Evolutionary conservation across 2,797 vertebrate genomes (phyloP), one percentile per base, ranked within the genome.

Genomic region (Melanotaenia maccullochi): DNA sequence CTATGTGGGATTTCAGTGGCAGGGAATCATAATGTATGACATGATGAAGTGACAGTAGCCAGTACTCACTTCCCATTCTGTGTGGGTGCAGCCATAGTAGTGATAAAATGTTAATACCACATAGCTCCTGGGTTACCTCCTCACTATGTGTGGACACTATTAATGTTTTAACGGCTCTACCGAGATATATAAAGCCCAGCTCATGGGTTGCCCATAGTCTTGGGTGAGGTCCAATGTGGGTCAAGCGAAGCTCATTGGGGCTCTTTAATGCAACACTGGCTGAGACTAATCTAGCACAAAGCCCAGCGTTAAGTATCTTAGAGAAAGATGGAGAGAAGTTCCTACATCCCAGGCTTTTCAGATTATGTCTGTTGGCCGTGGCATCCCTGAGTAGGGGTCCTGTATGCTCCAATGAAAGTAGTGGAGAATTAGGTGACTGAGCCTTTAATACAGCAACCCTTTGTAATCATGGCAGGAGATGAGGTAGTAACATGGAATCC

Each of bases 241-340:
- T 94, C 94, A 94, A 85, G 79, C 75, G 49, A 87, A 78, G 88
- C 89, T 93, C 92, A 93, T 91, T 86, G 64, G 81, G 71, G 35
- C 80, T 88, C 82, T 86, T 89, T 90, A 91, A 92, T 93, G 71
- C 85, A 92, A 92, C 87, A 89, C 89, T 88, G 81, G 86, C 87
- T 69, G 70, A 91, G 92, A 92, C 87, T 94, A 93, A 95, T 95
- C 91, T 93, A 81, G 85, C 76, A 88, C 88, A 90, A 93, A 93
- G 86, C 81, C 86, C 55, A 65, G 79, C 76, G 73, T 89, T 93
- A 93, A 93, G 88, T 91, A 92, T 93, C 89, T 92, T 89, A 90
- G 75, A 87, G 86, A 83, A 90, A 90, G 90, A 93, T 86, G 87
- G 83, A 84, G 85, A 88, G 84, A 90, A 84, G 79, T 91, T 92